These are phyloP conservation scores for Lepeophtheirus nordmannii DNA, from an alignment of 2,888 invertebrate species.

Conservation along the genomic window DNA sequence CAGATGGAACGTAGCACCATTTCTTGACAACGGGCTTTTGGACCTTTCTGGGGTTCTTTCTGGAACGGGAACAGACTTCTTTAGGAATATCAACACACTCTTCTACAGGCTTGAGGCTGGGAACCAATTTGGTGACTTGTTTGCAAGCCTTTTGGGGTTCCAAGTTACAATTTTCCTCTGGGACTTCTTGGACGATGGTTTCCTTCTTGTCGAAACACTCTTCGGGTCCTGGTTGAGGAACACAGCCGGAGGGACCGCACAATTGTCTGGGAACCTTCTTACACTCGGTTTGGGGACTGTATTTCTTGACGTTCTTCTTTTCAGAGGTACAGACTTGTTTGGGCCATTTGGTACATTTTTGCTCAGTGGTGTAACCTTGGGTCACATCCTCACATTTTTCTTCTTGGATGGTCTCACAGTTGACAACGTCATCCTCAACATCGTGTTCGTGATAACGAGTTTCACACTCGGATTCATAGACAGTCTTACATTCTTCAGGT, in stretches of 20 bases:
- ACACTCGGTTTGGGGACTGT: conserved; percentile 19
- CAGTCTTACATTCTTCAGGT: conserved; percentile 18
- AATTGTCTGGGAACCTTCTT: conserved; percentile 17
- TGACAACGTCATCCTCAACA: conserved; percentile 20
- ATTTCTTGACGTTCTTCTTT: conserved; percentile 21
- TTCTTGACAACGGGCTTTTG: conserved; percentile 17
- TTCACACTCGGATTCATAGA: conserved; percentile 21
- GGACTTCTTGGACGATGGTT: conserved; percentile 18
- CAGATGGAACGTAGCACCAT: conserved; percentile 18
- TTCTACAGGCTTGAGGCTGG: conserved; percentile 9
- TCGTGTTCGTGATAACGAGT: conserved; percentile 17
- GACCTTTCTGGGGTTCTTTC: conserved; percentile 16
- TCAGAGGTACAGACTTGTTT: conserved; percentile 10
- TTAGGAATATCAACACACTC: conserved; percentile 16
- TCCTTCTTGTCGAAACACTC: conserved; percentile 19
- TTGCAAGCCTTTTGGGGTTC: conserved; percentile 13
- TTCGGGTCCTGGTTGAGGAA: conserved; percentile 10
- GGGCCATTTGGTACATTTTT: conserved; percentile 23
- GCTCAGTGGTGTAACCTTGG: conserved; percentile 16
- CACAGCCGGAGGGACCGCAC: conserved; percentile 18
- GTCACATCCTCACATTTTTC: conserved; percentile 18
- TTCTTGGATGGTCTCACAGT: conserved; percentile 19
- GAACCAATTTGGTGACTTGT: conserved; percentile 18
- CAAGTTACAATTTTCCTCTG: conserved; percentile 9
- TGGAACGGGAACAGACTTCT: conserved; percentile 11